Evolutionary conservation across 2,888 invertebrate genomes (phyloP).

Genomic region (Fissipunctia ypsillon): DNA sequence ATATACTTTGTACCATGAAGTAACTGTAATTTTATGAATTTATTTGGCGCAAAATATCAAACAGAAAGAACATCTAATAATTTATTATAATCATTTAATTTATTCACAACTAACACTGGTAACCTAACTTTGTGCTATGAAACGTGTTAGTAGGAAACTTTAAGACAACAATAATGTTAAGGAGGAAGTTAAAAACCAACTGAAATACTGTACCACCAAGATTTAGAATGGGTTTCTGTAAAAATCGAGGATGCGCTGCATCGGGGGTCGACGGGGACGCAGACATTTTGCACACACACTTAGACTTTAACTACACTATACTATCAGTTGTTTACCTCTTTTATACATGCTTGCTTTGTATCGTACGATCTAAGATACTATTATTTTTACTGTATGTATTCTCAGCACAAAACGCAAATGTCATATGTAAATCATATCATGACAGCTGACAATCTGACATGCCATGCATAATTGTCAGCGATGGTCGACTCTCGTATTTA

Average conservation of each 20-base stretch:
- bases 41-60: not conserved
- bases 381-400: not conserved
- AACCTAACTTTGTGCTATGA: conserved; percentile 1
- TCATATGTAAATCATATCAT: conserved; percentile 27
- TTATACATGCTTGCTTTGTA: conserved; percentile 76
- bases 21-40: not conserved
- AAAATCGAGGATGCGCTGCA: conserved; percentile 84
- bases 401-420: conserved; percentile 21
- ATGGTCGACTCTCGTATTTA: no score
- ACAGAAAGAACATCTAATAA: not conserved
- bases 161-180: not conserved
- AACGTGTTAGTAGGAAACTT: conserved; percentile 27
- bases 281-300: conserved; percentile 69
- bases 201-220: conserved; percentile 81
- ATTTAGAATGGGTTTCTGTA: conserved; percentile 72
- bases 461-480: no score
- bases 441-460: conserved; percentile 15
- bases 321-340: conserved; percentile 78
- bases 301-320: conserved; percentile 52
- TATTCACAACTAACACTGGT: not conserved
- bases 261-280: conserved; percentile 74
- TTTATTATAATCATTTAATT: not conserved
- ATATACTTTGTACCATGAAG: not conserved
- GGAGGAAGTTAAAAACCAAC: conserved; percentile 30
- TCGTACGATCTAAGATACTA: conserved; percentile 29